These are phyloP conservation scores for Nephotettix cincticeps DNA, from an alignment of 1,140 invertebrate species.

Conservation along the genomic window DNA sequence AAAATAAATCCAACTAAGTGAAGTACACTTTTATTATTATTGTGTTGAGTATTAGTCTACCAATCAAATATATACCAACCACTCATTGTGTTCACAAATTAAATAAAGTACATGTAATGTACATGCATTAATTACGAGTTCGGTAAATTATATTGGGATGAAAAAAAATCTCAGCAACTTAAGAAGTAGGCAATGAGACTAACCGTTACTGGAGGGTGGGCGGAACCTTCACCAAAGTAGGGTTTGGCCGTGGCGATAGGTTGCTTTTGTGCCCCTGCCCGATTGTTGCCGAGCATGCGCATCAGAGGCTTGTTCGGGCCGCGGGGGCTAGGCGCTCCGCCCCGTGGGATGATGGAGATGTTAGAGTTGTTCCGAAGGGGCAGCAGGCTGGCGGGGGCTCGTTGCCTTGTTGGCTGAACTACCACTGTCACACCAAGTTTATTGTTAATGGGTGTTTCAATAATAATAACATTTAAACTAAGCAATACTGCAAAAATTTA, in stretches of 20 bases:
- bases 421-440: constrained; percentile 9
- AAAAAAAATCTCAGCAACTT: not conserved
- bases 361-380: constrained; percentile 26
- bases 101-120: not conserved
- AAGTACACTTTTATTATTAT: too few relatives aligned
- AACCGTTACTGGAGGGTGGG: constrained; percentile 25
- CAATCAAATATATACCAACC: not conserved
- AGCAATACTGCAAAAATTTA: too few relatives aligned
- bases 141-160: not conserved
- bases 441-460: too few relatives aligned
- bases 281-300: constrained; percentile 18
- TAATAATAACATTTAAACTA: too few relatives aligned
- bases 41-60: too few relatives aligned
- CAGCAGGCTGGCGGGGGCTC: constrained; percentile 11
- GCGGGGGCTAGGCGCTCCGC: not conserved
- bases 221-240: constrained; percentile 26
- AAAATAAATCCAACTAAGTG: too few relatives aligned
- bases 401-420: constrained; percentile 21
- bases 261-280: constrained; percentile 17
- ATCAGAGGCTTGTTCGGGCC: constrained; percentile 15
- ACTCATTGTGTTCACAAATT: not conserved
- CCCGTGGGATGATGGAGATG: constrained; percentile 28
- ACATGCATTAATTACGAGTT: not conserved
- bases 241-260: constrained; percentile 25
- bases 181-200: not conserved